Base-by-base conservation (phyloP, 2,113 vertebrate species). In the Oenanthe melanoleuca region DNA sequence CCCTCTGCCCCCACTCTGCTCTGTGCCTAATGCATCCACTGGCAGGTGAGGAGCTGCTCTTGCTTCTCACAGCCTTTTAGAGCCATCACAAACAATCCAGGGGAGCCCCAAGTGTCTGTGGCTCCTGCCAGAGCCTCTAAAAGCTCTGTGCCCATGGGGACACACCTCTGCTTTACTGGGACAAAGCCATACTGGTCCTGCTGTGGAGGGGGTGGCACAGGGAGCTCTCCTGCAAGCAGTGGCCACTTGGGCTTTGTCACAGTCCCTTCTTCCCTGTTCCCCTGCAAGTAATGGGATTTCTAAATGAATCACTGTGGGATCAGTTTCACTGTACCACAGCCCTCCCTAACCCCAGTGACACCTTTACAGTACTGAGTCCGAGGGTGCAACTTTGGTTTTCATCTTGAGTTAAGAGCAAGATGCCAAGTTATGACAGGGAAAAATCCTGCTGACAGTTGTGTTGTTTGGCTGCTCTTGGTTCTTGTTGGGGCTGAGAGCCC, bases 401-500 rank as follows among this genome's bases (percentile, higher is more conserved):
- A 69, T 42, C 47, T 66, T 5, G 20, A n/a, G 29, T 44, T 50
- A 29, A 50, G 40, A 69, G 59, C 24, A 28, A 18, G 59, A n/a
- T 33, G 7, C 19, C 5, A 6, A 31, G 17, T 55, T 38, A 1
- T 16, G 34, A 6, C 0, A 2, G 21, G 31, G 25, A 6, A 14
- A 25, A 64, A 7, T 23, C 29, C 72, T 74, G 42, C 25, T 78
- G 86, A 11, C 74, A 19, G 7, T 72, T 40, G 9, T 45, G 52
- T 20, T 6, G 8, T 56, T 47, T 22, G 57, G 45, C 77, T 91
- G 57, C 5, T 87, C 28, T 38, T 75, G 73, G 77, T 89, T 93
- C 38, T 3, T 0, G 1, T 1, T 33, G 66, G 53, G 66, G 40
- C 92, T n/a, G 26, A 0, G 0, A 84, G 83, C 80, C 52, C 77